Conservation (phyloP, 2,797 vertebrate genomes). For the Dicrostonyx torquatus region DNA sequence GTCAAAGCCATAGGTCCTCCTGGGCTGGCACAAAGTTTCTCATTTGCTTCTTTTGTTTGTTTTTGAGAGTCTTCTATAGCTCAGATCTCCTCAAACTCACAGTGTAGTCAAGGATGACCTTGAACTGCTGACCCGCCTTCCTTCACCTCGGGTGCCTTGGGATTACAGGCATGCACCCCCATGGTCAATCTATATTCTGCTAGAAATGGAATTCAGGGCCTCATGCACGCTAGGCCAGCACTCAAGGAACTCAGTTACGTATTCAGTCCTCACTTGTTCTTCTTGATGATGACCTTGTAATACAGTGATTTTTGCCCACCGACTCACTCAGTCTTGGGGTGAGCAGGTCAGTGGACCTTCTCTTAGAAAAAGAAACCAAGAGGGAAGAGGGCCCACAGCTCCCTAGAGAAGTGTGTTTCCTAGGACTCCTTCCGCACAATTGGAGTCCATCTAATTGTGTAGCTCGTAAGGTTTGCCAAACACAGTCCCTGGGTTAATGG, state of each 20-base stretch:
- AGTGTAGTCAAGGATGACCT: background rate
- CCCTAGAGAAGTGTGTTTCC: background rate
- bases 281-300: slow-evolving; percentile 53
- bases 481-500: background rate
- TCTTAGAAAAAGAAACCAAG: background rate
- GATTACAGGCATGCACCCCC: background rate
- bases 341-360: background rate
- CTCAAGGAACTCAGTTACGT: background rate
- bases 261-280: background rate
- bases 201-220: background rate
- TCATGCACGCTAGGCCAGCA: background rate
- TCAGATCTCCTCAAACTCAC: background rate
- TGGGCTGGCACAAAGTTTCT: background rate
- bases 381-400: background rate
- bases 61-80: background rate
- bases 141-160: too few species aligned
- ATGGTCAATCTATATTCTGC: background rate
- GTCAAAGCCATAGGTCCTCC: background rate
- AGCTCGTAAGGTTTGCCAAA: background rate
- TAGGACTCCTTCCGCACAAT: background rate
- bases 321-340: background rate
- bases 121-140: background rate
- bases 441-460: background rate
- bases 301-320: background rate
- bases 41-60: background rate